Conservation (phyloP, 1,140 invertebrate genomes). For the Dinoponera quadriceps region DNA sequence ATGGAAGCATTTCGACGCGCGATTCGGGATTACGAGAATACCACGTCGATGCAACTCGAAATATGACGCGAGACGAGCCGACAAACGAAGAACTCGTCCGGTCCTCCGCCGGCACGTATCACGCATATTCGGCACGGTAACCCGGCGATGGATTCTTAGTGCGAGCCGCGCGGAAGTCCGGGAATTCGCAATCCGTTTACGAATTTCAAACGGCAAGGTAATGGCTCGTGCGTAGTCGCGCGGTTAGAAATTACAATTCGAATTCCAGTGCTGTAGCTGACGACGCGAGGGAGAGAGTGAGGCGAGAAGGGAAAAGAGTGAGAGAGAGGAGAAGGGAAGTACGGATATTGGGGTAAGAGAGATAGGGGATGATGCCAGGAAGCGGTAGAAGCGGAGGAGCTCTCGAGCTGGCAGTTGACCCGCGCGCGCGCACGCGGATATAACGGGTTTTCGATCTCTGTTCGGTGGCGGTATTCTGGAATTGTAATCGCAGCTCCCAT, state of each 20-base stretch:
- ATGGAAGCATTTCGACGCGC: not conserved
- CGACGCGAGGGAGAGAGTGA: conserved; percentile 9
- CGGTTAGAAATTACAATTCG: conserved; percentile 81
- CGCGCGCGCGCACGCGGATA: conserved; percentile 61
- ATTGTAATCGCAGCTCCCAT: conserved; percentile 80
- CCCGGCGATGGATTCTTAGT: conserved; percentile 48
- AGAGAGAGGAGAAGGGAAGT: conserved; percentile 10
- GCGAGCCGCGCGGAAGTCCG: conserved; percentile 55
- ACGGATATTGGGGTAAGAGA: conserved; percentile 50
- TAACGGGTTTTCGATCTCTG: conserved; percentile 74
- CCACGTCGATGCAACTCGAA: conserved; percentile 33
- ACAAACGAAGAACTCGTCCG: conserved; percentile 30
- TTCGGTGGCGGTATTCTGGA: conserved; percentile 77
- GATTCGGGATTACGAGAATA: conserved; percentile 37
- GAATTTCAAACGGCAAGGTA: conserved; percentile 71
- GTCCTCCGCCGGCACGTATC: conserved; percentile 54
- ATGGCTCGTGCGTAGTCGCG: conserved; percentile 71
- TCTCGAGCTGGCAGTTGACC: conserved; percentile 66
- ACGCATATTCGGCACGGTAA: conserved; percentile 45
- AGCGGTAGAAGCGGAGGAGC: conserved; percentile 43
- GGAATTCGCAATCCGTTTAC: conserved; percentile 71
- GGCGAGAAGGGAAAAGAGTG: conserved; percentile 22
- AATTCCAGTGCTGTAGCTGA: conserved; percentile 74
- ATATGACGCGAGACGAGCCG: conserved; percentile 39
- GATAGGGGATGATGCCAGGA: conserved; percentile 34